Conservation (phyloP, 2,888 invertebrate species). For the Metellina segmentata region DNA sequence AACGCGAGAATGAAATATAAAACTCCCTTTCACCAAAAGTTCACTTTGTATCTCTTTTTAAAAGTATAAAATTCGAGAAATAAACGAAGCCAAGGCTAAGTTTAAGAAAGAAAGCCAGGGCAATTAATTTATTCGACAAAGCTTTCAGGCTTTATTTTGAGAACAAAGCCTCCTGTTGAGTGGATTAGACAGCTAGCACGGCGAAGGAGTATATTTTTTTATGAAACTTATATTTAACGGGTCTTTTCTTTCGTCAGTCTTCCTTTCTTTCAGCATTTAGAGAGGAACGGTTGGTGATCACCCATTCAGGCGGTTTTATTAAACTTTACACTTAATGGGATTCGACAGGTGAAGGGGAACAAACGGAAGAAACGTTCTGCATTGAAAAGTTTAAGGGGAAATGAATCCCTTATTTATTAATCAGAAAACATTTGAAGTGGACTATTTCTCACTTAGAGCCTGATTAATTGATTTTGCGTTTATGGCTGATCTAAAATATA, state of each 20-base stretch:
- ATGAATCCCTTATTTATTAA: not conserved
- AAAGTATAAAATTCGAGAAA: not conserved
- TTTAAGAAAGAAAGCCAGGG: not conserved
- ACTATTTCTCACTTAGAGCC: no score
- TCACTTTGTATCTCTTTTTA: not conserved
- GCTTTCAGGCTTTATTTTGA: not conserved
- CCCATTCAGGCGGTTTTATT: conserved; percentile 5
- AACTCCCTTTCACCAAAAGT: not conserved
- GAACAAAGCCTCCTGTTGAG: conserved; percentile 13
- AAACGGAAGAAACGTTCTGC: not conserved
- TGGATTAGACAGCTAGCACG: not conserved
- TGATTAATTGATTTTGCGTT: no score
- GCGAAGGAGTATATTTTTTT: not conserved
- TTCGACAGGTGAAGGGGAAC: not conserved
- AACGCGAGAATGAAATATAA: not conserved
- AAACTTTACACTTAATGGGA: not conserved
- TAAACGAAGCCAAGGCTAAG: conserved; percentile 9
- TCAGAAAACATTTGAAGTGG: not conserved
- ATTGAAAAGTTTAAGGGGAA: not conserved
- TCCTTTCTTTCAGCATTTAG: conserved; percentile 8
- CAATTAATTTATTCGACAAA: conserved; percentile 42
- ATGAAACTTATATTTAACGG: conserved; percentile 8
- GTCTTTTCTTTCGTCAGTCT: not conserved
- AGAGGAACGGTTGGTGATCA: not conserved
- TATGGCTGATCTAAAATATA: no score